Conservation (phyloP, 1,140 invertebrate genomes). For the Daktulosphaira vitifoliae region DNA sequence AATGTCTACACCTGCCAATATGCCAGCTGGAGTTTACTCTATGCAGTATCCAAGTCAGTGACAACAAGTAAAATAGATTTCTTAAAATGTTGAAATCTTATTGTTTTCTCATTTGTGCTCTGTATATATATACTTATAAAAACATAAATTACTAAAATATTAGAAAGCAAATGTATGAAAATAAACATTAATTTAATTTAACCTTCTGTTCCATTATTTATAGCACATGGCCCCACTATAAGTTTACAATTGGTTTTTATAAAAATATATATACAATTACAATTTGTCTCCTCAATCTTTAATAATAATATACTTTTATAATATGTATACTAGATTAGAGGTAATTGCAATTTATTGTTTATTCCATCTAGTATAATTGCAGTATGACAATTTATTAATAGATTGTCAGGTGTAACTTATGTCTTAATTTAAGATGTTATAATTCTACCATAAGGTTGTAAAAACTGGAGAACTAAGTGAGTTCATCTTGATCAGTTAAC, state of each 20-base stretch:
- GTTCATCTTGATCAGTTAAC: constrained; percentile 16
- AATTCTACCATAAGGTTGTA: constrained; percentile 31
- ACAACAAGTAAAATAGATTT: constrained; percentile 29
- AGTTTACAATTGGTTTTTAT: not conserved
- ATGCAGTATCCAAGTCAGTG: constrained; percentile 32
- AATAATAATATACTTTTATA: not conserved
- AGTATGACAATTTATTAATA: constrained; percentile 24
- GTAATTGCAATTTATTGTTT: constrained; percentile 24
- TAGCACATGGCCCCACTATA: constrained; percentile 18
- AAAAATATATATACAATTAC: constrained; percentile 2
- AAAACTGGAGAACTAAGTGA: constrained; percentile 7
- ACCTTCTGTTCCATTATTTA: constrained; percentile 32
- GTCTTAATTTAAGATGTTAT: constrained; percentile 25
- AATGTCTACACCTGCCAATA: constrained; percentile 27
- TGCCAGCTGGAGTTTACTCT: constrained; percentile 22
- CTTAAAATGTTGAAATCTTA: constrained; percentile 23
- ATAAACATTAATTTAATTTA: constrained; percentile 34
- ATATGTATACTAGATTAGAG: constrained; percentile 20
- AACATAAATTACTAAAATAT: constrained; percentile 22
- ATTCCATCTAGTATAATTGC: constrained; percentile 29
- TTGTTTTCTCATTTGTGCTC: constrained; percentile 27
- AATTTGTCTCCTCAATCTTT: constrained; percentile 5
- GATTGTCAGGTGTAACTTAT: constrained; percentile 9
- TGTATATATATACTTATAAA: constrained; percentile 19
- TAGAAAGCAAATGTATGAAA: constrained; percentile 31